Percentiles rank a stretch among this genome's conserved stretches.
phyloP scores from a whole-genome alignment of 2,113 vertebrate genomes.

The Chionomys nivalis region DNA sequence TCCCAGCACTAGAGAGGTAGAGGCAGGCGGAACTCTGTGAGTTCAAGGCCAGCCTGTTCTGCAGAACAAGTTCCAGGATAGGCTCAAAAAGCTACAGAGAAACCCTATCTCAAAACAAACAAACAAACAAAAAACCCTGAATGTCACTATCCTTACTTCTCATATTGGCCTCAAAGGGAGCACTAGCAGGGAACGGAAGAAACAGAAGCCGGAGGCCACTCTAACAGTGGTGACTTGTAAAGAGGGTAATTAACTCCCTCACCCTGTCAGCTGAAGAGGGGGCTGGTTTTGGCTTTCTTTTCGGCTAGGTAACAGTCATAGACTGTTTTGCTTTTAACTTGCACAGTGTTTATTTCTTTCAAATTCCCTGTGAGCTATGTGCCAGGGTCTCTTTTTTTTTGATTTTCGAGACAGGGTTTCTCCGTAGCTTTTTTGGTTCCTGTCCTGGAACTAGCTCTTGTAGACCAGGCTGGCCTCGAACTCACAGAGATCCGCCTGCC shows the following conservation, averaged over 20 bases:
- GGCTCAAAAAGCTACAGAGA: no score
- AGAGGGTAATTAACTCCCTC: neutral
- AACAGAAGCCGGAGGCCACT: no score
- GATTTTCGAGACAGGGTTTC: no score
- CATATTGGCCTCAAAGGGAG: neutral
- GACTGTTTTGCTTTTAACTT: neutral
- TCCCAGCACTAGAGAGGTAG: no score
- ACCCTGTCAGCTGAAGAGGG: neutral
- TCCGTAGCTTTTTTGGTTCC: no score
- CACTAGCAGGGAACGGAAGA: neutral
- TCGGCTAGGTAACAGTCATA: fast-evolving
- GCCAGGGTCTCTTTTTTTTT: neutral
- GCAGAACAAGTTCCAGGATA: no score
- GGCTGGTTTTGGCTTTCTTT: fast-evolving
- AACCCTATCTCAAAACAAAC: no score
- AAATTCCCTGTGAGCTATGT: neutral
- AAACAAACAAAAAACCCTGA: no score
- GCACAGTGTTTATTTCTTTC: neutral
- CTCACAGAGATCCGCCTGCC: no score
- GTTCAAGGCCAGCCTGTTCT: no score
- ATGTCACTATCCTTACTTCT: neutral
- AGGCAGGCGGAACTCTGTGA: neutral
- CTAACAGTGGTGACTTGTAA: neutral
- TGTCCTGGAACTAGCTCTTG: no score
- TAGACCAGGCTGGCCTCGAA: no score